These are phyloP conservation scores for Chroicocephalus ridibundus DNA, from an alignment of 2,113 vertebrate genomes.

Conservation along the genomic window DNA sequence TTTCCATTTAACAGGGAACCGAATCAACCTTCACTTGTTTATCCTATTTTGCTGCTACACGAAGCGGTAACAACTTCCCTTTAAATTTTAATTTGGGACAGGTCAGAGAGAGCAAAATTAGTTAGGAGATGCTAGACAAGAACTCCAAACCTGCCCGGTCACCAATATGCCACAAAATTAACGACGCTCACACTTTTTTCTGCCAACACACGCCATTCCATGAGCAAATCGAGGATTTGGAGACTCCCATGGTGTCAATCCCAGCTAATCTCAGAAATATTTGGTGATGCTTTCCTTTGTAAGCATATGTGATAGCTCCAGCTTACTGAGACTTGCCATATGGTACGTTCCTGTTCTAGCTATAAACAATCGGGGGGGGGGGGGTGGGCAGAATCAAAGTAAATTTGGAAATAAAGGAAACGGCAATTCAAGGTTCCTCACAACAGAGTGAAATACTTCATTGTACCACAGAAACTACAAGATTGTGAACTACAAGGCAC, in stretches of 20 bases:
- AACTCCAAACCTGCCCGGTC: not conserved
- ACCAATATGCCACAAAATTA: not conserved
- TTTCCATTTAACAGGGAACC: not conserved
- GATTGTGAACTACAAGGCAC: not conserved
- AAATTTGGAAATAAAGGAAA: not conserved
- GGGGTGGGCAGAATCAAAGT: not conserved
- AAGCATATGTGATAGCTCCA: not conserved
- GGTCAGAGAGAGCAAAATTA: not conserved
- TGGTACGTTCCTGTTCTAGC: not conserved
- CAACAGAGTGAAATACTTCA: not conserved
- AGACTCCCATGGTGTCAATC: not conserved
- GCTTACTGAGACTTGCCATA: not conserved
- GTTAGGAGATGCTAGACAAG: not conserved
- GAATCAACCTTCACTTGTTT: not conserved
- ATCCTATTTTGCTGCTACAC: not conserved
- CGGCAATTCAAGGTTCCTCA: not conserved
- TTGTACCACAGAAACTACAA: not conserved
- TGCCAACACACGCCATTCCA: not conserved
- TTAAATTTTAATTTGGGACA: not conserved
- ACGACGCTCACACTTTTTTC: not conserved
- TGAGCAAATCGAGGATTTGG: not conserved
- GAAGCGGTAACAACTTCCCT: not conserved
- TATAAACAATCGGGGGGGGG: not conserved
- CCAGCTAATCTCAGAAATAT: not conserved
- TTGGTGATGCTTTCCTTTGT: not conserved